A percentile compares a stretch with the other conserved stretches of the same genome.
Evolutionary conservation across 2,113 vertebrate genomes (phyloP).

Genomic region (Furnarius figulus): DNA sequence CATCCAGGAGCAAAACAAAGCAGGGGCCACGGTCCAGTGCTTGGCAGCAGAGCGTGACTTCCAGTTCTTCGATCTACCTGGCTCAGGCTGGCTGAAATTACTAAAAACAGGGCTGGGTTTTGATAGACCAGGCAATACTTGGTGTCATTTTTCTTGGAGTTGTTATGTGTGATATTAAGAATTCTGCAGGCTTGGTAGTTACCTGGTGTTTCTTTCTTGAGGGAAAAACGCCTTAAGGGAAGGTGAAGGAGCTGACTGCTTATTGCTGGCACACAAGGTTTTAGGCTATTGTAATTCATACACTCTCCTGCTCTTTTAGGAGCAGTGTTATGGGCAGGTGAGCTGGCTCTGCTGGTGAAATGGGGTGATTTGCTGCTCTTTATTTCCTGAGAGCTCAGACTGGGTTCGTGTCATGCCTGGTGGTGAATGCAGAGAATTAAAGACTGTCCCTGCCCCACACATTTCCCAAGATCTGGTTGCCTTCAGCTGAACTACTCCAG

Average conservation of each 20-base stretch:
- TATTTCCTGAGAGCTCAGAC: not conserved
- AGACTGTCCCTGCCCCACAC: not conserved
- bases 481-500: not conserved
- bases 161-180: not conserved
- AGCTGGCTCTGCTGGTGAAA: not conserved
- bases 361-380: not conserved
- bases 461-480: not conserved
- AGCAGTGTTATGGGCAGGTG: rapidly evolving
- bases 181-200: not conserved
- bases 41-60: not conserved
- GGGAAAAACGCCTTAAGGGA: not conserved
- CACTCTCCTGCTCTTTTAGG: not conserved
- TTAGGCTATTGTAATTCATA: not conserved
- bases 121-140: not conserved
- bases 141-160: not conserved
- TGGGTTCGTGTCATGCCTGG: rapidly evolving
- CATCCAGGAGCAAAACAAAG: not conserved
- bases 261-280: not conserved
- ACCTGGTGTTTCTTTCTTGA: not conserved
- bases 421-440: not conserved
- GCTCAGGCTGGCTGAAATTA: not conserved
- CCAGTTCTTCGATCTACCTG: not conserved
- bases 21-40: not conserved
- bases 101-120: not conserved
- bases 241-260: not conserved